Evolutionary conservation across 1,140 invertebrate species (phyloP).

Genomic region (Prorops nasuta): DNA sequence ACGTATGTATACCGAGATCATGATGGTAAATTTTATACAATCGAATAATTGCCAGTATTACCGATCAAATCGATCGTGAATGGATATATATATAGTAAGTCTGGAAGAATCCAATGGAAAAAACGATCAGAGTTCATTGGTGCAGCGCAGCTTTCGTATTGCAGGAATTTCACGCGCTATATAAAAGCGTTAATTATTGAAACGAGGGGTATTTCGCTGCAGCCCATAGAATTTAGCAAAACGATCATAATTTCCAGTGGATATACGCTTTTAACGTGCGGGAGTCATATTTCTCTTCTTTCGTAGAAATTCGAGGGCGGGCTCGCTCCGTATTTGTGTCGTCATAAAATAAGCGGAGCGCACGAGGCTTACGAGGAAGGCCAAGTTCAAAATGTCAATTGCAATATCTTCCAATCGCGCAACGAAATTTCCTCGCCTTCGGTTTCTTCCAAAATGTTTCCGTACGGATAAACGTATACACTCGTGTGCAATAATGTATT

Average conservation of each 20-base stretch:
- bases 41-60: too few species aligned
- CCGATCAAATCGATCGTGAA: too few species aligned
- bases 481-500: too few species aligned
- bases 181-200: neutral
- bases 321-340: constrained; percentile 22
- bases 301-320: constrained; percentile 20
- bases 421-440: too few species aligned
- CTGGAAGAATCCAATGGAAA: neutral
- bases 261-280: constrained; percentile 18
- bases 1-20: too few species aligned
- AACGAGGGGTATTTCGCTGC: neutral
- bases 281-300: constrained; percentile 29
- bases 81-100: too few species aligned
- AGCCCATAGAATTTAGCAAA: neutral
- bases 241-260: too few species aligned
- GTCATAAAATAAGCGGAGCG: constrained; percentile 33
- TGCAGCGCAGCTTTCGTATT: neutral
- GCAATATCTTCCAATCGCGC: neutral
- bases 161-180: too few species aligned
- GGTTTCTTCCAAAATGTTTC: too few species aligned
- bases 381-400: constrained; percentile 30
- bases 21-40: too few species aligned
- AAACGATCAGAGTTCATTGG: neutral
- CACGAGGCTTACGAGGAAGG: constrained; percentile 27
- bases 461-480: too few species aligned